Percentiles rank a stretch among this genome's conserved stretches.
Conservation (phyloP, 2,113 vertebrate species). For the Tyrannus savana region DNA sequence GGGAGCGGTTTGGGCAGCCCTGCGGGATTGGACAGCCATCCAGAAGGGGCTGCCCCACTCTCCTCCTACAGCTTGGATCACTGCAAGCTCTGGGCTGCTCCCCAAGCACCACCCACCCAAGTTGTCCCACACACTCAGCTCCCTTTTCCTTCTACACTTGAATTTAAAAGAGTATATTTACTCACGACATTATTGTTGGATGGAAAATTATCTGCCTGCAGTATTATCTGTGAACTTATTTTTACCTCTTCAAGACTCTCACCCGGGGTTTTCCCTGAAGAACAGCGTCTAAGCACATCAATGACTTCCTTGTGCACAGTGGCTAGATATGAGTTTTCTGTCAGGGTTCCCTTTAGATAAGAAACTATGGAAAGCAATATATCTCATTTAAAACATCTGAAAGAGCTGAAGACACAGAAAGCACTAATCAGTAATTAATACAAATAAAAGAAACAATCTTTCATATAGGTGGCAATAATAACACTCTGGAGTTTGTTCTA, state of each 20-base stretch:
- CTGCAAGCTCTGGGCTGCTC: not conserved
- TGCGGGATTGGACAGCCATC: accelerated
- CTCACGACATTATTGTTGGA: not conserved
- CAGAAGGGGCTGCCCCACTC: not conserved
- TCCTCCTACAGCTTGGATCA: not conserved
- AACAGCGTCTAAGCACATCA: not conserved
- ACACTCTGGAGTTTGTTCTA: slow-evolving; percentile 61
- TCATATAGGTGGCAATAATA: slow-evolving; percentile 71
- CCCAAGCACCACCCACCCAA: not conserved
- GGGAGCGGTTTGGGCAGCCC: not conserved
- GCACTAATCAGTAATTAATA: slow-evolving; percentile 74
- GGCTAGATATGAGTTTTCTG: slow-evolving; percentile 11
- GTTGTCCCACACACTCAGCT: not conserved
- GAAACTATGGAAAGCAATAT: not conserved
- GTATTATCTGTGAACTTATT: not conserved
- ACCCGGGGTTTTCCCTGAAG: not conserved
- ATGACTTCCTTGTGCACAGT: not conserved
- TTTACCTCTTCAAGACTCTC: not conserved
- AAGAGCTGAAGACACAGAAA: slow-evolving; percentile 49
- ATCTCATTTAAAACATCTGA: slow-evolving; percentile 40
- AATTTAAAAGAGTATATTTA: not conserved
- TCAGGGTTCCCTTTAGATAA: not conserved
- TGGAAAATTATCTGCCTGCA: not conserved
- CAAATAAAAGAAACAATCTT: slow-evolving; percentile 70
- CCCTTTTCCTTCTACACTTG: not conserved